Base-by-base conservation (phyloP, 2,888 invertebrate species). In the Spilarctia lutea region DNA sequence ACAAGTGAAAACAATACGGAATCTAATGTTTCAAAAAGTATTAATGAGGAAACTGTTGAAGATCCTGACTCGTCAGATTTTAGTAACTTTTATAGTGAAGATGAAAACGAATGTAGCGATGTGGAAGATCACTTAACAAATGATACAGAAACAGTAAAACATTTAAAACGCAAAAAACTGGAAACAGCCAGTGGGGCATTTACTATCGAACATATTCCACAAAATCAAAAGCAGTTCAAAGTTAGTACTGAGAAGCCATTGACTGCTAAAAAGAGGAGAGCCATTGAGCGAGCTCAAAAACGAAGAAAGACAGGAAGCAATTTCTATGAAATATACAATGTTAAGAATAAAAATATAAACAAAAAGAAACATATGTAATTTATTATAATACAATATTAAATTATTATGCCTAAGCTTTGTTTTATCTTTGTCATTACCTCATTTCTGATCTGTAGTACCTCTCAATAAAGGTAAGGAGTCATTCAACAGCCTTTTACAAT, bases 271-370 rank as follows among this genome's bases (percentile, higher is more conserved):
- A 97, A 98, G 88, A 96, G 97, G 82, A 96, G 98, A 82, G 97
- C 98, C 0, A 83, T 97, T 4, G 98, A 98, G 79, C 96, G 98
- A 83, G 96, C 97, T 20, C 96, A 96, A 81, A 98, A 97, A 83
- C 96, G 98, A 20, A 98, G 97, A 90, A 98, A 98, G 89, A 97
- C 98, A 77, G 98, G 98, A 84, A 98, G 98, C 91, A 98, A 98
- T 93, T 98, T 98, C 90, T 98, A 98, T 92, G 98, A 98, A 96
- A 97, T 97, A 48, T 96, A 98, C 18, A 98, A 99, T 96, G 98
- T 98, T 72, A 98, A 98, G 91, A 98, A 98, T 92, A 97, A 97
- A 83, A 98, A 98, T 93, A 97, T 98, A 81, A 97, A 97, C 89
- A 97, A 97, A 89, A 98, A 97, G 85, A 96, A 93, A 84, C 84